These are phyloP conservation scores for Drosophila kanekoi DNA, from an alignment of 2,888 invertebrate genomes.

Conservation along the genomic window DNA sequence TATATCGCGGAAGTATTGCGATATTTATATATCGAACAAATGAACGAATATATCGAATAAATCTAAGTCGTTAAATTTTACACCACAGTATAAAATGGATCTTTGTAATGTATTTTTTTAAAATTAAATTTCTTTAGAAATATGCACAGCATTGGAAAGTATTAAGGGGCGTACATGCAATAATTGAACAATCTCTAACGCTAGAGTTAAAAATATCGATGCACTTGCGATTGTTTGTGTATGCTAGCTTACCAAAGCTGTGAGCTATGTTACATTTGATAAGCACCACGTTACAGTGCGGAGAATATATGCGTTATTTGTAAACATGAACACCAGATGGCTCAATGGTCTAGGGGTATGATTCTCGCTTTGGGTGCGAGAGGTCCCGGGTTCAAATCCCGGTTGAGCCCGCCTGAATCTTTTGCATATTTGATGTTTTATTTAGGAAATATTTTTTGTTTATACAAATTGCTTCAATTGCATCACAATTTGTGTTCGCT, in stretches of 20 bases:
- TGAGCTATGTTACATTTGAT: background rate
- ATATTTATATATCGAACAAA: slow-evolving; percentile 1
- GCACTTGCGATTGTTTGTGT: background rate
- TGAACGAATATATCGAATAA: too few species aligned
- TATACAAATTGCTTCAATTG: too few species aligned
- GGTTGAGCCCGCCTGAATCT: slow-evolving; percentile 79
- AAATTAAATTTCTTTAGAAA: too few species aligned
- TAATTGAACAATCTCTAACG: too few species aligned
- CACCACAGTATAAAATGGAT: too few species aligned
- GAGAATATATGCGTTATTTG: background rate
- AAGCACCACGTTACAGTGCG: rapidly evolving
- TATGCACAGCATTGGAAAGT: background rate
- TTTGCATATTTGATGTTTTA: background rate
- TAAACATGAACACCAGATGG: slow-evolving; percentile 28
- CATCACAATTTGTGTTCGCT: background rate
- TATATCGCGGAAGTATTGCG: slow-evolving; percentile 12
- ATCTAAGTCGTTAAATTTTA: too few species aligned
- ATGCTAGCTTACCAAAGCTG: slow-evolving; percentile 10
- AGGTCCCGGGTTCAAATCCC: slow-evolving; percentile 85
- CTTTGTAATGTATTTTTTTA: too few species aligned
- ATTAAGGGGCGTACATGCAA: background rate
- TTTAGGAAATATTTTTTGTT: background rate
- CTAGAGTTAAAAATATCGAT: background rate
- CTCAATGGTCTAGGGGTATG: slow-evolving; percentile 85
- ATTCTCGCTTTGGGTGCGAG: slow-evolving; percentile 85